Evolutionary conservation across 2,113 vertebrate species (phyloP).

Genomic region (Chaetura pelagica): DNA sequence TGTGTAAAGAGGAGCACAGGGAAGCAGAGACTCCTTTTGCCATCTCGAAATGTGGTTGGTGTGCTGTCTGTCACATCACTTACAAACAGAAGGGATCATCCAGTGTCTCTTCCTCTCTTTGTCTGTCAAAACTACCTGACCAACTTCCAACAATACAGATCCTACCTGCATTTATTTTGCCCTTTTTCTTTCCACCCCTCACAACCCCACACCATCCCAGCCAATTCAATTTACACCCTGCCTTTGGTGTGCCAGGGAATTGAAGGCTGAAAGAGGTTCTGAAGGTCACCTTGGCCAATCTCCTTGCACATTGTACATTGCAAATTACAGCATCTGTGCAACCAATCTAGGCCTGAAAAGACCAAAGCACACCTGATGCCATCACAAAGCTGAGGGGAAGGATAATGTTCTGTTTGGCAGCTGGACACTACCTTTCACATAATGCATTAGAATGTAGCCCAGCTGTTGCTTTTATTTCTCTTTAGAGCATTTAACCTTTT

Average conservation of each 20-base stretch:
- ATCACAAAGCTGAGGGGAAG: background rate
- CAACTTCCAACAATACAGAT: background rate
- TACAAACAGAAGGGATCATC: background rate
- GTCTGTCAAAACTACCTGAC: background rate
- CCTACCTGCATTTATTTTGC: background rate
- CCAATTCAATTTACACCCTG: rapidly evolving
- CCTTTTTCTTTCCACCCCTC: background rate
- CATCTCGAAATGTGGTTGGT: background rate
- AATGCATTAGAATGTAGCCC: background rate
- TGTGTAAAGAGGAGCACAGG: background rate
- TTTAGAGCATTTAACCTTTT: background rate
- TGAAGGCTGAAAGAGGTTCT: background rate
- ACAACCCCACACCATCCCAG: rapidly evolving
- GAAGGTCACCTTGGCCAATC: rapidly evolving
- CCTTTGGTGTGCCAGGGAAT: background rate
- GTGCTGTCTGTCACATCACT: background rate
- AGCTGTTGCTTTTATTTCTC: background rate
- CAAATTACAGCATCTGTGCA: background rate
- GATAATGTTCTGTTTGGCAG: background rate
- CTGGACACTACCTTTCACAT: background rate
- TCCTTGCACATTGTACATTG: background rate
- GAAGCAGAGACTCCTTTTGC: background rate
- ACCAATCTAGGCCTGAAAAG: background rate
- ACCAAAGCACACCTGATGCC: background rate
- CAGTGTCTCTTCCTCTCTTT: background rate